Evolutionary conservation across 1,140 invertebrate species (phyloP).

Genomic region (Tetranychus cinnabarinus): DNA sequence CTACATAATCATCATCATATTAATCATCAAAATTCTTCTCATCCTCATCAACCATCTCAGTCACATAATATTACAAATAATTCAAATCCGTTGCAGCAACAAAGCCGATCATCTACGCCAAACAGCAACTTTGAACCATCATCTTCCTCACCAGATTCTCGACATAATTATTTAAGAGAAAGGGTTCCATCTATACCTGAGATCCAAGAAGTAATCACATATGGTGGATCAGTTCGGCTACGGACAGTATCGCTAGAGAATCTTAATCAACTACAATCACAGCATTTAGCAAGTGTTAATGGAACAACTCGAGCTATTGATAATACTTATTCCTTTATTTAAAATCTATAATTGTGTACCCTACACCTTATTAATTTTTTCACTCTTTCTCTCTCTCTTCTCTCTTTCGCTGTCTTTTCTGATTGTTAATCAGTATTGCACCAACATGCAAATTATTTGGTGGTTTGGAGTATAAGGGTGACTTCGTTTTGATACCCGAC

Average conservation of each 20-base stretch:
- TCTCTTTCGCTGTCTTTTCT: not conserved
- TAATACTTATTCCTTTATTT: conserved; percentile 47
- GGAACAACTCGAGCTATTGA: conserved; percentile 32
- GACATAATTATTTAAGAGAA: not conserved
- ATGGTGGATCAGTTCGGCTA: conserved; percentile 38
- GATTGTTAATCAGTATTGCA: not conserved
- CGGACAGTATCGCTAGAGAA: conserved; percentile 39
- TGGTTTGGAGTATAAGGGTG: too few relatives aligned
- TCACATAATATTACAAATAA: too few relatives aligned
- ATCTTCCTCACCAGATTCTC: not conserved
- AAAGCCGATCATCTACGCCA: conserved; percentile 11
- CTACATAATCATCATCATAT: not conserved
- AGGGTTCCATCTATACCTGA: conserved; percentile 13
- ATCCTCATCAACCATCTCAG: not conserved
- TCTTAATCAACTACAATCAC: conserved; percentile 23
- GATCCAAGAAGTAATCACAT: conserved; percentile 20
- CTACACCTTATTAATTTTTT: not conserved
- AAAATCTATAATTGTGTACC: conserved; percentile 14
- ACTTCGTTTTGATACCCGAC: too few relatives aligned
- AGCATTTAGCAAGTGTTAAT: conserved; percentile 13
- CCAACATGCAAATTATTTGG: too few relatives aligned
- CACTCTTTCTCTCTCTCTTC: not conserved
- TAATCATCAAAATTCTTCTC: not conserved
- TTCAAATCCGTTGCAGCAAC: conserved; percentile 9
- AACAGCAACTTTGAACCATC: not conserved